phyloP scores from a whole-genome alignment of 2,113 vertebrate genomes.

The Caranx ignobilis region DNA sequence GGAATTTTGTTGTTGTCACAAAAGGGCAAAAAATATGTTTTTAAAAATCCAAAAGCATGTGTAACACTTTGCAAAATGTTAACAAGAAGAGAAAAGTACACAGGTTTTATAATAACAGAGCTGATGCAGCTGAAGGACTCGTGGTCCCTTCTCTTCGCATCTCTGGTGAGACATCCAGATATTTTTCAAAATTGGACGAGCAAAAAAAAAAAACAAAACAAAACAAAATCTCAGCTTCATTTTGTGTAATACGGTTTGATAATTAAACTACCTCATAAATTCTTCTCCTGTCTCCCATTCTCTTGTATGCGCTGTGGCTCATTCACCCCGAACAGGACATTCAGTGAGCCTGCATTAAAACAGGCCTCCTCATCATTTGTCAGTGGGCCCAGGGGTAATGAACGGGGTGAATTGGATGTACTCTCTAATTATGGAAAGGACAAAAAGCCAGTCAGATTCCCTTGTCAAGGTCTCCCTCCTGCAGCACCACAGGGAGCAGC shows the following conservation, averaged over 20 bases:
- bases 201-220: neutral
- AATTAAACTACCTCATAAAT: conserved; percentile 33
- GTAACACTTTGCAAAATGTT: neutral
- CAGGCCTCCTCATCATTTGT: conserved; percentile 63
- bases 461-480: conserved; percentile 66
- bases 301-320: conserved; percentile 46
- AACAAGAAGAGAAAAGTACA: neutral
- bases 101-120: neutral
- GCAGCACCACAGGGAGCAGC: conserved; percentile 47
- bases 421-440: conserved; percentile 79
- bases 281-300: conserved; percentile 17
- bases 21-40: neutral
- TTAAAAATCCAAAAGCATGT: neutral
- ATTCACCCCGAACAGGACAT: conserved; percentile 50
- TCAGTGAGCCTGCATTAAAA: conserved; percentile 49
- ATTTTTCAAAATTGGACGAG: neutral
- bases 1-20: neutral
- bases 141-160: neutral
- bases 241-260: conserved; percentile 14
- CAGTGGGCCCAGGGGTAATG: conserved; percentile 73
- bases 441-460: conserved; percentile 69
- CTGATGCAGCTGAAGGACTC: conserved; percentile 1
- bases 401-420: conserved; percentile 71
- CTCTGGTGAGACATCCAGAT: conserved; percentile 11
- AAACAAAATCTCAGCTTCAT: conserved; percentile 8